phyloP scores from a whole-genome alignment of 2,888 invertebrate species.

The Folsomia manolachei region DNA sequence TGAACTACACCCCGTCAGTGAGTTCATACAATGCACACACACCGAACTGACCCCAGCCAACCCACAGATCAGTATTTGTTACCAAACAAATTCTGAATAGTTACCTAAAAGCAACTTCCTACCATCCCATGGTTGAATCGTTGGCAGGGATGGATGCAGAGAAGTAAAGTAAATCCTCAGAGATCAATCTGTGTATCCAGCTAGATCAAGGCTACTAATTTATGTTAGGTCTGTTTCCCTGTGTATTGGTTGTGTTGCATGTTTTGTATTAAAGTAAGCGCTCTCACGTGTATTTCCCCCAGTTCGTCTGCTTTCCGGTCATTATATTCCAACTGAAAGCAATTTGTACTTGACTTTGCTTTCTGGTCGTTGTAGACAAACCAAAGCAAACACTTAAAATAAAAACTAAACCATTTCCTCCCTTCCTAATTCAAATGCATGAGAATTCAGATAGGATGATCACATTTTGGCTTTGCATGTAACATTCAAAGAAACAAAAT shows the following conservation, averaged over 20 bases:
- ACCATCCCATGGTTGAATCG: too few relatives aligned
- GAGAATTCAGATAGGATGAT: neutral
- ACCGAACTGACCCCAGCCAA: too few relatives aligned
- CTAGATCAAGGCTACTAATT: neutral
- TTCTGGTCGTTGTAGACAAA: neutral
- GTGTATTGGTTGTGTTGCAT: slow-evolving; percentile 12
- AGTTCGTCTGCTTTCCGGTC: slow-evolving; percentile 38
- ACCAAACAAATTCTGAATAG: too few relatives aligned
- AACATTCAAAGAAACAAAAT: too few relatives aligned
- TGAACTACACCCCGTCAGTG: neutral
- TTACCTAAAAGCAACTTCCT: too few relatives aligned
- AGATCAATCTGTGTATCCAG: slow-evolving; percentile 4
- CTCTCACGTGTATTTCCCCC: slow-evolving; percentile 41
- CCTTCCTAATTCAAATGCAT: neutral
- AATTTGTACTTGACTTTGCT: slow-evolving; percentile 1
- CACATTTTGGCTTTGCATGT: neutral
- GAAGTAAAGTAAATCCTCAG: slow-evolving; percentile 2
- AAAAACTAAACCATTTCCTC: neutral
- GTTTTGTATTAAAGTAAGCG: slow-evolving; percentile 28
- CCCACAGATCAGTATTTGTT: neutral
- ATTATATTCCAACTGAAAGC: slow-evolving; percentile 27
- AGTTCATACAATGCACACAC: too few relatives aligned
- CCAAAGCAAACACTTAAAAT: neutral
- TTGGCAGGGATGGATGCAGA: neutral
- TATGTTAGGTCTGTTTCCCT: neutral